Percentiles rank a stretch among this genome's conserved stretches.
Evolutionary conservation across 37 sponge, comb jelly and placozoan genomes (phyloP).

Genomic region (Geodia barretti): DNA sequence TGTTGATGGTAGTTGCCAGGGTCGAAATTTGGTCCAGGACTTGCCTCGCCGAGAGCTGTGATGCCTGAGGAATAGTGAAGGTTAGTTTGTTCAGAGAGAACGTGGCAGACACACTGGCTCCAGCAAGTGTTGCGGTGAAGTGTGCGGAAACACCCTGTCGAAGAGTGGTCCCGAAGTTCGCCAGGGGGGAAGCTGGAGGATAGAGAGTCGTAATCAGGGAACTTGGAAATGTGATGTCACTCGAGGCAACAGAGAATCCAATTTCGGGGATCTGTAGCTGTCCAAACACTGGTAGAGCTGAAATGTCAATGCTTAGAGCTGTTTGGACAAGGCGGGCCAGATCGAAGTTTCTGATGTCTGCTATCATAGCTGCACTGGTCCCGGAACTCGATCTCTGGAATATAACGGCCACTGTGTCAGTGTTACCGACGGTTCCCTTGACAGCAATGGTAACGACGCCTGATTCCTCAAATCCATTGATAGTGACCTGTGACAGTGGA

Average conservation of each 20-base stretch:
- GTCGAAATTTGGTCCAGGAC: background rate
- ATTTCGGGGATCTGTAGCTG: background rate
- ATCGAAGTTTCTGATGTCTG: background rate
- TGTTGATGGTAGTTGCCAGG: background rate
- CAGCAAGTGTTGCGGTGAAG: background rate
- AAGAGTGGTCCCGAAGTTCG: background rate
- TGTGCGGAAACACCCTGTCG: background rate
- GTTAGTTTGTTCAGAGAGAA: background rate
- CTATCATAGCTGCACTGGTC: background rate
- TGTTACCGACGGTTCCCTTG: background rate
- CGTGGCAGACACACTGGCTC: background rate
- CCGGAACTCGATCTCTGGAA: background rate
- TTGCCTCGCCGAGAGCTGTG: background rate
- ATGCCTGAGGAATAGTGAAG: background rate
- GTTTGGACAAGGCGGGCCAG: background rate
- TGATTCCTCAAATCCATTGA: background rate
- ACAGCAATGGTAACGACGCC: background rate
- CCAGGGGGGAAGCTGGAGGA: background rate
- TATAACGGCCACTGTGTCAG: background rate
- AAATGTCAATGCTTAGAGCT: background rate
- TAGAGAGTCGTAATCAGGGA: background rate
- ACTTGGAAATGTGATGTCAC: background rate
- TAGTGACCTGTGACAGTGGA: background rate
- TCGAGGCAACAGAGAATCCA: background rate
- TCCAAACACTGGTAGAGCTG: background rate